A percentile compares a stretch with the other conserved stretches of the same genome.
Conservation (phyloP, 2,113 vertebrate genomes). For the Mystacornis crossleyi region DNA sequence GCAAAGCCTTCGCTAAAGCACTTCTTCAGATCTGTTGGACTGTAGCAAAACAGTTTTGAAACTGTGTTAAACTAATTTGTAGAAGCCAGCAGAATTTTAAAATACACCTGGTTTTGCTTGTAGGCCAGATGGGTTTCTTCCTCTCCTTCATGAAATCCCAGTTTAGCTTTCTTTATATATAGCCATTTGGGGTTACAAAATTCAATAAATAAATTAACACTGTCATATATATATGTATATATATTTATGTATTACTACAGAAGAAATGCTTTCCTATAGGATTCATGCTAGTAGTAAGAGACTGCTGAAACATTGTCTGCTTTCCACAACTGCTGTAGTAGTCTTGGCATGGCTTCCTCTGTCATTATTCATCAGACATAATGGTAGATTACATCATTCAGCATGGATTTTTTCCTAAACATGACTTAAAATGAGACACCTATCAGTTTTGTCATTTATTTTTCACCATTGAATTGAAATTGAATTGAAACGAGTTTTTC, state of each 20-base stretch:
- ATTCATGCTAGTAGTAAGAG: not conserved
- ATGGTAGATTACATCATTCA: constrained; percentile 19
- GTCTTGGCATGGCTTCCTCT: not conserved
- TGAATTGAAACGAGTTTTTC: not conserved
- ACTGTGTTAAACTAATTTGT: not conserved
- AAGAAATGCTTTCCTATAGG: not conserved
- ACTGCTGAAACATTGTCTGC: not conserved
- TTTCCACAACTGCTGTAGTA: not conserved
- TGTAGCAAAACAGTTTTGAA: not conserved
- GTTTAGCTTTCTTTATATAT: not conserved
- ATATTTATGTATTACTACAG: not conserved
- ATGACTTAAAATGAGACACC: not conserved
- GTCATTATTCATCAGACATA: constrained; percentile 34
- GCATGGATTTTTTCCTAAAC: not conserved
- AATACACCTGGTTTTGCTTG: not conserved
- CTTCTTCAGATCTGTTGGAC: not conserved
- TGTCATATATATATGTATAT: accelerated
- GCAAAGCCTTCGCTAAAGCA: not conserved
- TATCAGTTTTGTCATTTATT: not conserved
- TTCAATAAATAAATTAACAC: not conserved
- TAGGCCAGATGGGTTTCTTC: not conserved
- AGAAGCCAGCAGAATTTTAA: not conserved
- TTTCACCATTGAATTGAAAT: not conserved
- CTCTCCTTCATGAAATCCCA: not conserved
- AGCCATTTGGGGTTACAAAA: not conserved